These are phyloP conservation scores for Myotis davidii DNA, from an alignment of 2,113 vertebrate genomes.

Conservation along the genomic window DNA sequence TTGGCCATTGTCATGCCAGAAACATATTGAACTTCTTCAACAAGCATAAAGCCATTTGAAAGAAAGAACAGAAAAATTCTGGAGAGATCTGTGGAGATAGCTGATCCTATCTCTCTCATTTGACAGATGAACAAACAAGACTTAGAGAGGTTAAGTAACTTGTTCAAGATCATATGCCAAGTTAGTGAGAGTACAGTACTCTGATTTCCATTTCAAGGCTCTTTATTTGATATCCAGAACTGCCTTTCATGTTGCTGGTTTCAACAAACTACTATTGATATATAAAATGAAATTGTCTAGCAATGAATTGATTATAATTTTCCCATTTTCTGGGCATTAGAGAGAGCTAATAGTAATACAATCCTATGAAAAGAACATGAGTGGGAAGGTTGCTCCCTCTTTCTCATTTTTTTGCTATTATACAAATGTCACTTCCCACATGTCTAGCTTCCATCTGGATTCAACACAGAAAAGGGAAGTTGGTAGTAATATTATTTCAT, in stretches of 20 bases:
- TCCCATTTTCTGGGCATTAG: not conserved
- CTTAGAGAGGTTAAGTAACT: constrained; percentile 7
- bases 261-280: not conserved
- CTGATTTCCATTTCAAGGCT: not conserved
- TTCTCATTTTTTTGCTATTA: constrained; percentile 9
- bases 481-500: constrained; percentile 55
- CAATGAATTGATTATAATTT: not conserved
- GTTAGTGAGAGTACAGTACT: not conserved
- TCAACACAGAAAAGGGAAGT: constrained; percentile 31
- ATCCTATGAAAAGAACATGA: not conserved
- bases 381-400: not conserved
- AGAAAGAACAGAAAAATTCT: constrained; percentile 33
- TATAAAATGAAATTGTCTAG: not conserved
- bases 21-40: constrained; percentile 38
- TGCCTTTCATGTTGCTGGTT: constrained; percentile 19
- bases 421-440: not conserved
- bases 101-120: not conserved
- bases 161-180: not conserved
- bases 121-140: constrained; percentile 28
- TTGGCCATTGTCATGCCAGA: not conserved
- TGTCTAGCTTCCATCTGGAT: constrained; percentile 44
- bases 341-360: not conserved
- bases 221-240: not conserved
- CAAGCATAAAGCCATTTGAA: not conserved
- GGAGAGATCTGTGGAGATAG: not conserved